These are phyloP conservation scores for Leucoma salicis DNA, from an alignment of 2,888 invertebrate species.

Conservation along the genomic window DNA sequence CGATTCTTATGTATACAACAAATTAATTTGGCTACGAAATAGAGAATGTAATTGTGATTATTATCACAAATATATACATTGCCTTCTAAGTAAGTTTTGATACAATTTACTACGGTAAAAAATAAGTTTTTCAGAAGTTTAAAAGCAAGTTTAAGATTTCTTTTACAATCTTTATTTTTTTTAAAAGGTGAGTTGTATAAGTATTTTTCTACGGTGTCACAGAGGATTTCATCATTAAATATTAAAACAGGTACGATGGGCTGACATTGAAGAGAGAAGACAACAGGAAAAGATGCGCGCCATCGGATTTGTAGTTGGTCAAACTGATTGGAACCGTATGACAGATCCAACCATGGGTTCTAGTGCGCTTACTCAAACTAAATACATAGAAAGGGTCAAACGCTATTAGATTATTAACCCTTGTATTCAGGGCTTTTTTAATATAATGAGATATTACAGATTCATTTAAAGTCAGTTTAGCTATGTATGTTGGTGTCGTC, in stretches of 20 bases:
- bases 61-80: not conserved
- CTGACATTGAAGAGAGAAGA: constrained; percentile 96
- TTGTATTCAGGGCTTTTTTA: no score
- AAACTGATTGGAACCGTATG: constrained; percentile 97
- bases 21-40: not conserved
- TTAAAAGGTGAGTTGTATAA: constrained; percentile 42
- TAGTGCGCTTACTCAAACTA: constrained; percentile 95
- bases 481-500: no score
- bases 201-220: constrained; percentile 24
- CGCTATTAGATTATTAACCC: constrained; percentile 33
- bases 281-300: constrained; percentile 96
- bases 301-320: constrained; percentile 98
- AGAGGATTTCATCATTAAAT: constrained; percentile 62
- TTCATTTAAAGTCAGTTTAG: no score
- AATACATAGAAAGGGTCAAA: constrained; percentile 89
- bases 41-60: no score
- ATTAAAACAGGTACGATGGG: constrained; percentile 95
- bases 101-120: not conserved
- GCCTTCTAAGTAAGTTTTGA: not conserved
- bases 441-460: no score
- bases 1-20: not conserved
- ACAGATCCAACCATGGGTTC: constrained; percentile 95
- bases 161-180: no score
- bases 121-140: no score
- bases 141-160: no score